These are phyloP conservation scores for Zoanthus sansibaricus DNA, from an alignment of 92 coral and sea anemone genomes.

Conservation along the genomic window DNA sequence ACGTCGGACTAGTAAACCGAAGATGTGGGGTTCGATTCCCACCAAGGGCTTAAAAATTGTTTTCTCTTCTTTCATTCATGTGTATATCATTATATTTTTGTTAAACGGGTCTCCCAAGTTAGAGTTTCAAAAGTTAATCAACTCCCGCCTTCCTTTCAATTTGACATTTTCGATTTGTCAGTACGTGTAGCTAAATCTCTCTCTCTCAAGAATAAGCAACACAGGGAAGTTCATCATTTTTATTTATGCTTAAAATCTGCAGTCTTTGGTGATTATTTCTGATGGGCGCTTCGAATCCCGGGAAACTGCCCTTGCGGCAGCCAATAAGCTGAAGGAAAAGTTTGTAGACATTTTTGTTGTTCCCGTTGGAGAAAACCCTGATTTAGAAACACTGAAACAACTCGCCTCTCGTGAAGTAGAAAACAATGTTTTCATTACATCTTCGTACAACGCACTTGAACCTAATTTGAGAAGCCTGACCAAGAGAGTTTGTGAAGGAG, in stretches of 20 bases:
- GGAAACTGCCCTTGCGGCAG: conserved; percentile 46
- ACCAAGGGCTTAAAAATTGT: no score
- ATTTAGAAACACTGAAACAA: conserved; percentile 65
- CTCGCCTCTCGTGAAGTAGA: conserved; percentile 81
- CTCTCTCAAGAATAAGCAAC: no score
- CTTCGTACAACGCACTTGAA: conserved; percentile 75
- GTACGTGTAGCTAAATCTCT: no score
- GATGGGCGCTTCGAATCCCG: conserved; percentile 67
- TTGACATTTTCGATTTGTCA: no score
- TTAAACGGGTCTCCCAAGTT: no score
- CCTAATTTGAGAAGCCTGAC: conserved; percentile 76
- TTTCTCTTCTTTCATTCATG: no score
- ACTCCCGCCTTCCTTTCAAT: no score
- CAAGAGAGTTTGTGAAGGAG: conserved; percentile 80
- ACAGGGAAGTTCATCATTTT: not conserved
- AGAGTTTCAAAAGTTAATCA: no score
- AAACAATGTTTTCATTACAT: conserved; percentile 84
- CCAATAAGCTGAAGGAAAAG: conserved; percentile 61
- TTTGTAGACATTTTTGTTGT: conserved; percentile 75
- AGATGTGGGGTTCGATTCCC: no score
- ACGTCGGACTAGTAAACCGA: no score
- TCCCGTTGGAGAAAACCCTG: conserved; percentile 74
- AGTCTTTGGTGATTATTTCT: conserved; percentile 80
- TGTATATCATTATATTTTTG: no score
- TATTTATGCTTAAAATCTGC: not conserved